Evolutionary conservation across 2,113 vertebrate genomes (phyloP).

Genomic region (Verasper variegatus): DNA sequence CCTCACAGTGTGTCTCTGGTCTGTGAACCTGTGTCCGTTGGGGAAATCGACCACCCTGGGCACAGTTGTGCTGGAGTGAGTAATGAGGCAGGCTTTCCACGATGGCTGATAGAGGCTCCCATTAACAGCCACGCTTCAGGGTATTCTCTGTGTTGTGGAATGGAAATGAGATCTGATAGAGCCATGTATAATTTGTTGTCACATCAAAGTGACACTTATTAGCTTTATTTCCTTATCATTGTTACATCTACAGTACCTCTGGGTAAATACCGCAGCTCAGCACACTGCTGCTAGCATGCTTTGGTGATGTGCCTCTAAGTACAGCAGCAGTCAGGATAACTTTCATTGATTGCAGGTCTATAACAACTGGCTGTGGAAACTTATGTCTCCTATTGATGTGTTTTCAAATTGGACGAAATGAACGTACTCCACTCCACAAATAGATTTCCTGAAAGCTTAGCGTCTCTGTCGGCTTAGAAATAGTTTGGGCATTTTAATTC

Average conservation of each 20-base stretch:
- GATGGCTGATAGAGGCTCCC: conserved; percentile 77
- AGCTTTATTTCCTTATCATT: conserved; percentile 79
- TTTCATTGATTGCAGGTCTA: conserved; percentile 54
- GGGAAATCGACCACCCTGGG: conserved; percentile 77
- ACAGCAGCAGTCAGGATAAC: conserved; percentile 43
- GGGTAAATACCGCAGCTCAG: conserved; percentile 66
- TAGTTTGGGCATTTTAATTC: conserved; percentile 36
- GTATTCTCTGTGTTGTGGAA: conserved; percentile 76
- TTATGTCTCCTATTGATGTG: conserved; percentile 37
- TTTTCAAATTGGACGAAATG: conserved; percentile 52
- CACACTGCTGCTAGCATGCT: conserved; percentile 30
- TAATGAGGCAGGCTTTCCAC: conserved; percentile 80
- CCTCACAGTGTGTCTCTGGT: conserved; percentile 59
- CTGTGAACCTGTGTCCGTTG: conserved; percentile 71
- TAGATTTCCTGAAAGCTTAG: conserved; percentile 45
- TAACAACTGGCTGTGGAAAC: conserved; percentile 46
- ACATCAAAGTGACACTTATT: conserved; percentile 83
- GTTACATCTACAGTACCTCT: conserved; percentile 73
- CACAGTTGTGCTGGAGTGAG: conserved; percentile 78
- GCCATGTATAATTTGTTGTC: conserved; percentile 80
- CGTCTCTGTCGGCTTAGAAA: background rate
- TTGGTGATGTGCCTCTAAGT: conserved; percentile 47
- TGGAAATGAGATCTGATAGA: conserved; percentile 80
- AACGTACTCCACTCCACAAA: conserved; percentile 37
- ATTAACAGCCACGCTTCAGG: conserved; percentile 81